Percentiles rank a stretch among this genome's conserved stretches.
phyloP scores from a whole-genome alignment of 2,113 vertebrate genomes.

The Philantomba maxwellii region DNA sequence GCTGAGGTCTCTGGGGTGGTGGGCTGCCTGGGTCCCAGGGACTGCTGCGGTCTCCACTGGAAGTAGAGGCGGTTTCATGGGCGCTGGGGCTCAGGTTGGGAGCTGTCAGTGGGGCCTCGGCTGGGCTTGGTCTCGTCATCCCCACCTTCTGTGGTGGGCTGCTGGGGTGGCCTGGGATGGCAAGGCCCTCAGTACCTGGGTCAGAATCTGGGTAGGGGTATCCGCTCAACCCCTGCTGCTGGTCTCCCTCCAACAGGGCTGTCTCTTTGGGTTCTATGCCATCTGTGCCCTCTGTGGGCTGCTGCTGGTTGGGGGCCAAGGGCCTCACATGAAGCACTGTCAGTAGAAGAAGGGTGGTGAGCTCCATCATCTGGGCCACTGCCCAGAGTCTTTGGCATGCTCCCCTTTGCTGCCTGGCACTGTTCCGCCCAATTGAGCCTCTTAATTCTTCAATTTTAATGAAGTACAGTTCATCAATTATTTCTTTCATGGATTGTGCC shows the following conservation, averaged over 20 bases:
- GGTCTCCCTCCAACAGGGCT: slow-evolving; percentile 54
- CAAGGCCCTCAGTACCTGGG: slow-evolving; percentile 87
- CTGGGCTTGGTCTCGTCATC: slow-evolving; percentile 63
- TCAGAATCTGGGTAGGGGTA: slow-evolving; percentile 82
- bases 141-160: slow-evolving; percentile 72
- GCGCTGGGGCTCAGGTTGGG: slow-evolving; percentile 74
- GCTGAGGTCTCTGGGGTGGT: slow-evolving; percentile 75
- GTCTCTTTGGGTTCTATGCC: slow-evolving; percentile 69
- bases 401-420: slow-evolving; percentile 69
- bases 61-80: slow-evolving; percentile 82
- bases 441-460: background rate
- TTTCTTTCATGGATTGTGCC: background rate
- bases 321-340: slow-evolving; percentile 77
- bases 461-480: background rate
- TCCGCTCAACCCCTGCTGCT: slow-evolving; percentile 75
- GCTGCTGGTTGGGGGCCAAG: slow-evolving; percentile 69
- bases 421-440: slow-evolving; percentile 62
- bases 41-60: slow-evolving; percentile 83
- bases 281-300: slow-evolving; percentile 63
- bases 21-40: slow-evolving; percentile 77
- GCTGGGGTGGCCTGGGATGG: slow-evolving; percentile 81
- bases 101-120: slow-evolving; percentile 71
- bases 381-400: slow-evolving; percentile 66
- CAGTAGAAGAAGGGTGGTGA: slow-evolving; percentile 78
- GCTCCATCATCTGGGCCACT: slow-evolving; percentile 72